Evolutionary conservation across 2,888 invertebrate genomes (phyloP).

Genomic region (Sialis fuliginosa): DNA sequence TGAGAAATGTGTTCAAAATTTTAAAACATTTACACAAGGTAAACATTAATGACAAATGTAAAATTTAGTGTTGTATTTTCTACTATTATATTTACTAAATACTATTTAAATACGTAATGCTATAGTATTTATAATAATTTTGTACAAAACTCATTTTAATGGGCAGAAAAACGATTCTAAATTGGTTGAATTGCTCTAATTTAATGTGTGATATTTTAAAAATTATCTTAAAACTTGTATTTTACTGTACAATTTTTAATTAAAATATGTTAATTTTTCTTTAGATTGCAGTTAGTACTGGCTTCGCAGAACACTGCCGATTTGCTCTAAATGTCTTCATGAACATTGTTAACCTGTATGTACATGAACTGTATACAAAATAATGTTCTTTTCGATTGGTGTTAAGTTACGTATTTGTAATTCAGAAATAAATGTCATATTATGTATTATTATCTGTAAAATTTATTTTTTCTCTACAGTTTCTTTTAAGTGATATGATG

Average conservation of each 20-base stretch:
- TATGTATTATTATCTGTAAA: too few species aligned
- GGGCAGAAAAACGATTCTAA: neutral
- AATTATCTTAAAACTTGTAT: neutral
- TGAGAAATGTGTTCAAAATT: too few species aligned
- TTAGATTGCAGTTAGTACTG: neutral
- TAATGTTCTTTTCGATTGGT: constrained; percentile 3
- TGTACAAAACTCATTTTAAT: neutral
- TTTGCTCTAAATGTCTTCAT: constrained; percentile 17
- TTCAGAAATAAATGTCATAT: constrained; percentile 2
- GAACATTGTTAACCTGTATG: neutral
- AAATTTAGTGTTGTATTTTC: too few species aligned
- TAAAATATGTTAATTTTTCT: neutral
- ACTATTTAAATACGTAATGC: too few species aligned
- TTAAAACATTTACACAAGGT: too few species aligned
- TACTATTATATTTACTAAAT: too few species aligned
- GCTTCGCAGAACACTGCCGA: constrained; percentile 21
- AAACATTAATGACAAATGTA: too few species aligned
- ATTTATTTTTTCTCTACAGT: too few species aligned
- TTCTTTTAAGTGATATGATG: too few species aligned
- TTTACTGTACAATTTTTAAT: neutral
- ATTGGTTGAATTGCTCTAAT: neutral
- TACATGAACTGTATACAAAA: neutral
- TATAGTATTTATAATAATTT: neutral
- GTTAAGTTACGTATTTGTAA: constrained; percentile 4
- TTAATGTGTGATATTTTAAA: neutral